These are phyloP conservation scores for Cepphus grylle DNA, from an alignment of 2,113 vertebrate species.

Conservation along the genomic window DNA sequence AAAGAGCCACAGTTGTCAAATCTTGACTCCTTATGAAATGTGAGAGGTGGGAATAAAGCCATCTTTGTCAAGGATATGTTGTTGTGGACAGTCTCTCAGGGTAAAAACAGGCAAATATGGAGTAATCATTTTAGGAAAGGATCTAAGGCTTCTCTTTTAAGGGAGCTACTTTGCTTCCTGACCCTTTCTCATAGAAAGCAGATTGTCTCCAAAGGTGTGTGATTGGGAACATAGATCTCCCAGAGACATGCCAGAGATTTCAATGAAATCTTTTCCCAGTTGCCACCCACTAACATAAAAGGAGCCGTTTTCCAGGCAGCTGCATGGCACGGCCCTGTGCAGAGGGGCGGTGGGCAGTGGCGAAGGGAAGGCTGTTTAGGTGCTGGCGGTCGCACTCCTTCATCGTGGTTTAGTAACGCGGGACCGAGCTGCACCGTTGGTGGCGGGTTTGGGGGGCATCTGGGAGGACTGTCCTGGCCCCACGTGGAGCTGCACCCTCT, in stretches of 20 bases:
- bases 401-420: too few species aligned
- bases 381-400: background rate
- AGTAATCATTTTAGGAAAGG: background rate
- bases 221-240: background rate
- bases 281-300: background rate
- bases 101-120: background rate
- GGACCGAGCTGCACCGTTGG: too few species aligned
- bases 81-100: background rate
- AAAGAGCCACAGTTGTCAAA: background rate
- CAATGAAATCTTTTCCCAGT: background rate
- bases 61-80: background rate
- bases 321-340: accelerated
- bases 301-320: accelerated
- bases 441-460: background rate
- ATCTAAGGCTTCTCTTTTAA: background rate
- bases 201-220: background rate
- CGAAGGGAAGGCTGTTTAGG: background rate
- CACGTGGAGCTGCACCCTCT: too few species aligned
- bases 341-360: background rate
- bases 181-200: background rate
- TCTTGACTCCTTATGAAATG: background rate
- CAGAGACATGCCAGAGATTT: background rate
- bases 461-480: background rate
- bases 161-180: background rate
- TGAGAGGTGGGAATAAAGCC: background rate